Base-by-base conservation (phyloP, 1,140 invertebrate species). In the Apocrypta bakeri region DNA sequence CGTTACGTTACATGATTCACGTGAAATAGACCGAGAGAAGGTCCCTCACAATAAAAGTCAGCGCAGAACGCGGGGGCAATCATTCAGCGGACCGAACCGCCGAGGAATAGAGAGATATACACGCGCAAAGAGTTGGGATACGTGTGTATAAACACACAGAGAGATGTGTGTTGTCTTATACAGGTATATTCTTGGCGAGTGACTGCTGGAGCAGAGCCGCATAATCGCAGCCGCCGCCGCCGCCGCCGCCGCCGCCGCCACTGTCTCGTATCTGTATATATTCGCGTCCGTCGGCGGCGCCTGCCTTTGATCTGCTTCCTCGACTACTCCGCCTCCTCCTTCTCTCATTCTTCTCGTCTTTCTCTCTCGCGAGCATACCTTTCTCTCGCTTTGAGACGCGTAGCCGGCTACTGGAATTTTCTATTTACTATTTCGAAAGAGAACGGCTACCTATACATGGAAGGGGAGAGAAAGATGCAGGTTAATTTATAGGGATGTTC, bases 351-450 rank as follows among this genome's bases (percentile, higher is more conserved):
- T 37, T 66, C 40, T 56, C 77, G 6, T 17, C 29, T 8, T 61
- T 75, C 77, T 85, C 84, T 85, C 83, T 40, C 84, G 76, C 56
- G n/a, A 68, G 83, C 84, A 85, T 80, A 79, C 12, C 88, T 83
- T 81, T 85, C 37, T 9, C 9, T 37, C 74, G 37, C 77, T 85
- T 79, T 37, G 48, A 40, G 63, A 33, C 42, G 37, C 77, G 75
- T 76, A 42, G 61, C 48, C 81, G 83, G 85, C 89, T 90, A 90
- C 89, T 87, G 89, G 89, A 88, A 90, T 90, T 89, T 87, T 86
- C 88, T 90, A 90, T 90, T 88, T 85, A 86, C 88, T 88, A 87
- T 88, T 88, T 88, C 84, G 88, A 81, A 71, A 12, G 56, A 14
- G 79, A 12, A 31, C 17, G 68, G 25, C 61, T 64, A 64, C 4